Evolutionary conservation across 1,140 invertebrate species (phyloP).

Genomic region (Odontomachus brunneus): DNA sequence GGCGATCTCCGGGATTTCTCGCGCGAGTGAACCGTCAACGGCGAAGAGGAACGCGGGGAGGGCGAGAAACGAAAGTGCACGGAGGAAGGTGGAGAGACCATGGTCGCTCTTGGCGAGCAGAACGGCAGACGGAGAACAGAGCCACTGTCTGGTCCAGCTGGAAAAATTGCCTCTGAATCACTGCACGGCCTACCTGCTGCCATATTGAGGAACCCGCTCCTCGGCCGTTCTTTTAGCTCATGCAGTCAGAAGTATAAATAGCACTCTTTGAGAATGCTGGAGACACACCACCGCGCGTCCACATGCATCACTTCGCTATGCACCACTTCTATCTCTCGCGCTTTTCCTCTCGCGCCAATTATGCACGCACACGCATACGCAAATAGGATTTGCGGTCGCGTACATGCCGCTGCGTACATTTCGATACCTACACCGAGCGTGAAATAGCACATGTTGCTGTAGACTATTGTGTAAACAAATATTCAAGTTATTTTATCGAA

Average conservation of each 20-base stretch:
- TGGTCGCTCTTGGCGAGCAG: conserved; percentile 26
- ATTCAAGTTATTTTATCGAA: no score
- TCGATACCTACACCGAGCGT: no score
- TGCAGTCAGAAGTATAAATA: conserved; percentile 82
- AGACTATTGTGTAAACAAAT: no score
- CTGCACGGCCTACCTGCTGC: conserved; percentile 80
- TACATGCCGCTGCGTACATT: neutral
- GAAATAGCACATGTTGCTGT: no score
- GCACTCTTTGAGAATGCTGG: conserved; percentile 76
- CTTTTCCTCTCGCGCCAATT: conserved; percentile 6
- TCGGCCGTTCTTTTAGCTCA: conserved; percentile 72
- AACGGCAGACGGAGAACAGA: conserved; percentile 73
- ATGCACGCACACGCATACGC: conserved; percentile 6
- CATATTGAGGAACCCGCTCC: conserved; percentile 83
- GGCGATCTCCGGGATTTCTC: conserved; percentile 32
- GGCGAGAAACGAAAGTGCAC: conserved; percentile 26
- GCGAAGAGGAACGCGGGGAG: neutral
- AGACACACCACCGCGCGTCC: conserved; percentile 74
- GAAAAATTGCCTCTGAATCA: conserved; percentile 82
- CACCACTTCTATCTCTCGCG: conserved; percentile 51
- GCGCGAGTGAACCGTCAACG: conserved; percentile 18
- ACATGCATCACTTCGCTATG: conserved; percentile 69
- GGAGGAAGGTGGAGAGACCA: conserved; percentile 26
- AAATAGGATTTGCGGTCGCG: no score
- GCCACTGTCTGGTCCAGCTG: conserved; percentile 77